These are phyloP conservation scores for Fregetta grallaria DNA, from an alignment of 2,113 vertebrate genomes.

Conservation along the genomic window DNA sequence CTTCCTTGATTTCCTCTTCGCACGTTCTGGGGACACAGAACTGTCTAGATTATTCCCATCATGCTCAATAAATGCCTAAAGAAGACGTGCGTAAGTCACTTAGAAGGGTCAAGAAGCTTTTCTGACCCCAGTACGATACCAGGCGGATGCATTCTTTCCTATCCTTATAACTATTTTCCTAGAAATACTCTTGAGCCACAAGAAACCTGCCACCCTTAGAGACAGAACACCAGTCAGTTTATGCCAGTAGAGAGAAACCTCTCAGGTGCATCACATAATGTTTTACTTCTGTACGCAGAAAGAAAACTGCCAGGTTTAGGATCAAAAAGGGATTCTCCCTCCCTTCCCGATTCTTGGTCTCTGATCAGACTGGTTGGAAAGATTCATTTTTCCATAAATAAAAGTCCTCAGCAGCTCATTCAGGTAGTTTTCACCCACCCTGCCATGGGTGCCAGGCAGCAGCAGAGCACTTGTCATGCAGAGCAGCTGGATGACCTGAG, in stretches of 20 bases:
- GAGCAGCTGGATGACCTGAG: neutral
- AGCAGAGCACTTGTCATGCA: neutral
- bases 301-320: neutral
- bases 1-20: neutral
- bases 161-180: neutral
- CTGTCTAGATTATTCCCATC: neutral
- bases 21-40: neutral
- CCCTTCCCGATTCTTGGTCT: neutral
- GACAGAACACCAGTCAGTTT: neutral
- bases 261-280: neutral
- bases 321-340: neutral
- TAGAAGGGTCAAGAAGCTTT: neutral
- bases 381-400: neutral
- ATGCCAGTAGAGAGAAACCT: neutral
- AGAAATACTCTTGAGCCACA: neutral
- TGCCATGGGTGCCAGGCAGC: neutral
- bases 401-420: neutral
- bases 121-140: neutral
- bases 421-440: neutral
- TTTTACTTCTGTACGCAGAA: neutral
- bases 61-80: neutral
- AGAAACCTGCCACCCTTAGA: neutral
- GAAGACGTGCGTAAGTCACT: rapidly evolving
- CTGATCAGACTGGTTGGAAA: neutral
- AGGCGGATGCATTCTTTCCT: neutral